These are phyloP conservation scores for Hapalemur alaotrensis DNA, from an alignment of 2,797 vertebrate species.

Conservation along the genomic window DNA sequence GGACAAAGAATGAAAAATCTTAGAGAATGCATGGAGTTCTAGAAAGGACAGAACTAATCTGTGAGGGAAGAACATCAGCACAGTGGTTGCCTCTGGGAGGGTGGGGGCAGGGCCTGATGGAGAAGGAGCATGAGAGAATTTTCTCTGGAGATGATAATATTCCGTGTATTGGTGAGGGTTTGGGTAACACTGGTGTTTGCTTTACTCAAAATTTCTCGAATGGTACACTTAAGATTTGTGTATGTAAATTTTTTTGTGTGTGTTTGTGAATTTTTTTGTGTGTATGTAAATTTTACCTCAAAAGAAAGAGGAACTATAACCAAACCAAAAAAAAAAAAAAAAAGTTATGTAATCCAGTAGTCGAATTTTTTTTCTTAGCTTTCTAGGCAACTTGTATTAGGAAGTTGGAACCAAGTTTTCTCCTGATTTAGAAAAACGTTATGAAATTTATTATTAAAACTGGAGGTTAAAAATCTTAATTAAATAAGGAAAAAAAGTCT, in stretches of 20 bases:
- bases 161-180: neutral
- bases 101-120: neutral
- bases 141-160: neutral
- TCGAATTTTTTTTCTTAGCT: neutral
- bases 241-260: neutral
- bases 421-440: neutral
- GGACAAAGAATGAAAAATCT: neutral
- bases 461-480: constrained; percentile 24
- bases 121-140: neutral
- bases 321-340: neutral
- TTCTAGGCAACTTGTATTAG: neutral
- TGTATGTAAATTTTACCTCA: neutral
- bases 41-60: neutral
- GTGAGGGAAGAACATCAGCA: neutral
- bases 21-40: neutral
- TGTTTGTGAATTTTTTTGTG: neutral
- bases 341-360: neutral
- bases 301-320: neutral
- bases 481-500: neutral
- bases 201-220: neutral
- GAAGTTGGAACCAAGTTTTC: neutral
- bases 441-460: neutral
- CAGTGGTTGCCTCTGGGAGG: neutral
- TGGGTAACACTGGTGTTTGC: neutral
- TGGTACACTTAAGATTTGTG: neutral